Evolutionary conservation across 2,797 vertebrate species (phyloP).

Genomic region (Emys orbicularis): DNA sequence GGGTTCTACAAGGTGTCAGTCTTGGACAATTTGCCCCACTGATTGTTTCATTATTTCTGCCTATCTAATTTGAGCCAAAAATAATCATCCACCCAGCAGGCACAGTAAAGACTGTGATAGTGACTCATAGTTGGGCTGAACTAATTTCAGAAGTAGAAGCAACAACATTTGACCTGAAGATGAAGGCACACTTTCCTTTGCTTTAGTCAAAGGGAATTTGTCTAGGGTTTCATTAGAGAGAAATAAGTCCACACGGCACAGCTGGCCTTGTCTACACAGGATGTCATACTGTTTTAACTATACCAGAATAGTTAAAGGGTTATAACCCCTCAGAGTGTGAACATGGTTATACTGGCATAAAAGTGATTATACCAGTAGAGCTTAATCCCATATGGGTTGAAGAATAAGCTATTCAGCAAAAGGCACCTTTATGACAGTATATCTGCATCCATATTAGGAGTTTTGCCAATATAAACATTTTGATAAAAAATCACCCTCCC

Average conservation of each 20-base stretch:
- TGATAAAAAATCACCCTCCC: not conserved
- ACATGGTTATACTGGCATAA: not conserved
- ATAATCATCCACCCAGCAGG: not conserved
- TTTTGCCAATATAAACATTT: not conserved
- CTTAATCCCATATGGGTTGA: not conserved
- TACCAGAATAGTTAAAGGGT: not conserved
- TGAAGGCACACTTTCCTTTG: not conserved
- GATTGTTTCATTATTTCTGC: not conserved
- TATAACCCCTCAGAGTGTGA: not conserved
- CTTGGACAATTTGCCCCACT: not conserved
- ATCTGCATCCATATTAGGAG: not conserved
- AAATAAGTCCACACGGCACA: not conserved
- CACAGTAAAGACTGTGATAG: not conserved
- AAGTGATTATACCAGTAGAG: not conserved
- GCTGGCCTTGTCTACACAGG: not conserved
- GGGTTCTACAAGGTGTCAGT: not conserved
- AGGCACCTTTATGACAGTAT: not conserved
- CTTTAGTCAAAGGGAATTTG: not conserved
- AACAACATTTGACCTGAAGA: not conserved
- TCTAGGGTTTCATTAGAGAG: not conserved
- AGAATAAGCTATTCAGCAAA: not conserved
- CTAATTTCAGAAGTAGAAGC: not conserved
- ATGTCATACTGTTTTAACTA: not conserved
- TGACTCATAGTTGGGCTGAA: not conserved
- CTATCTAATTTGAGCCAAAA: not conserved